Base-by-base conservation (phyloP, 2,113 vertebrate genomes). In the Aviceda subcristata region DNA sequence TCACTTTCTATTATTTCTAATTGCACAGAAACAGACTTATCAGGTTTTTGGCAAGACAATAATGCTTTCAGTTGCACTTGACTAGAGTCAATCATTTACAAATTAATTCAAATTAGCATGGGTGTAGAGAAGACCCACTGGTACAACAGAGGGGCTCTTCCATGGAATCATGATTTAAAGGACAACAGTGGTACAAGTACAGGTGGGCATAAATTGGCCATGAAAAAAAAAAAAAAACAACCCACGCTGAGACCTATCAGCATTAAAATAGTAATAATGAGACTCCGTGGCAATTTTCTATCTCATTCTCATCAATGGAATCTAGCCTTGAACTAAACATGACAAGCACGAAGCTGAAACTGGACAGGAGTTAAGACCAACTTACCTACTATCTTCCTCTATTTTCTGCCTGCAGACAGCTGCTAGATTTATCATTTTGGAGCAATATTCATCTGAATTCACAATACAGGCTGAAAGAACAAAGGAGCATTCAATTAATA, bases 321-420 rank as follows among this genome's bases (percentile, higher is more conserved):
- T 51, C 53, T 62, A 51, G 36, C 16, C 43, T 75, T 64, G 56
- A 91, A 75, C 57, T 77, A 71, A 74, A 66, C 7, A 63, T 14
- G 15, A 86, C 51, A 84, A 95, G 29, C 84, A 67, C 3, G 3
- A 43, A 77, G 32, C n/a, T 86, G 53, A 57, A 86, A 72, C 23
- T 43, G 36, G 71, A 41, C 22, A 62, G 68, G 55, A 81, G 34
- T 50, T 62, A 75, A 94, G 77, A 53, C 22, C 48, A 90, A 98
- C 99, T 98, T 96, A 99, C 99, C 97, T 97, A 24, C 95, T 75
- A 93, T 93, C 94, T 78, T 98, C 97, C 93, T 98, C 98, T 95
- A 98, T 98, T 94, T 98, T 98, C 93, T 98, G 98, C n/a, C 74
- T 98, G 92, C 98, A 98, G 91, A 98, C 97, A 45, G 98, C 91